A percentile compares a stretch with the other conserved stretches of the same genome.
phyloP scores from a whole-genome alignment of 1,140 invertebrate genomes.

The Zaprionus taronus region DNA sequence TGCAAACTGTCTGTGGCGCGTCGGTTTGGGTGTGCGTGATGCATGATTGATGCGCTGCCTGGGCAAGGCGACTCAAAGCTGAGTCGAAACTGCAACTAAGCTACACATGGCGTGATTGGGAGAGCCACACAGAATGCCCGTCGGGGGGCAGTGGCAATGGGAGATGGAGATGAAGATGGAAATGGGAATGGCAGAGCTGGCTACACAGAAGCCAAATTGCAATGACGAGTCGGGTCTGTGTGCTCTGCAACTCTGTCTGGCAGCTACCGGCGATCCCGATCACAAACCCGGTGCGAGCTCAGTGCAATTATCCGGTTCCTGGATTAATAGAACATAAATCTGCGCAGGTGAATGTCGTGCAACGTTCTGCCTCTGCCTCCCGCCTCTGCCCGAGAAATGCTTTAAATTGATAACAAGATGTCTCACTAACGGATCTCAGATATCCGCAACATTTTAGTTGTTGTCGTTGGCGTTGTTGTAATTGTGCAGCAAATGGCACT shows the following conservation, averaged over 20 bases:
- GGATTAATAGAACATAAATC: constrained; percentile 44
- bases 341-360: constrained; percentile 21
- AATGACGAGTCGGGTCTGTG: constrained; percentile 53
- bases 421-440: constrained; percentile 38
- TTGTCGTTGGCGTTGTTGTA: background rate
- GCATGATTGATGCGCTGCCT: constrained; percentile 79
- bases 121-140: constrained; percentile 67
- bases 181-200: constrained; percentile 53
- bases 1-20: constrained; percentile 14
- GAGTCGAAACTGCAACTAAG: constrained; percentile 80
- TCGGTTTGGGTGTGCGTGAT: constrained; percentile 65
- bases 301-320: constrained; percentile 59
- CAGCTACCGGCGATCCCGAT: constrained; percentile 13
- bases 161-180: constrained; percentile 5
- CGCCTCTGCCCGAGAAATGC: constrained; percentile 6
- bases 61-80: constrained; percentile 74
- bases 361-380: background rate
- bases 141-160: constrained; percentile 22
- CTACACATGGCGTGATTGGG: constrained; percentile 75
- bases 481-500: constrained; percentile 12
- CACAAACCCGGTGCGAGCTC: constrained; percentile 22
- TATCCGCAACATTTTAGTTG: constrained; percentile 11
- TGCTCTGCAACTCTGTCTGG: constrained; percentile 40
- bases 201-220: constrained; percentile 84
- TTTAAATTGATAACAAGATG: constrained; percentile 38